A percentile compares a stretch with the other conserved stretches of the same genome.
These are phyloP conservation scores for Papilio gigon DNA, from an alignment of 2,888 invertebrate genomes.

Conservation along the genomic window DNA sequence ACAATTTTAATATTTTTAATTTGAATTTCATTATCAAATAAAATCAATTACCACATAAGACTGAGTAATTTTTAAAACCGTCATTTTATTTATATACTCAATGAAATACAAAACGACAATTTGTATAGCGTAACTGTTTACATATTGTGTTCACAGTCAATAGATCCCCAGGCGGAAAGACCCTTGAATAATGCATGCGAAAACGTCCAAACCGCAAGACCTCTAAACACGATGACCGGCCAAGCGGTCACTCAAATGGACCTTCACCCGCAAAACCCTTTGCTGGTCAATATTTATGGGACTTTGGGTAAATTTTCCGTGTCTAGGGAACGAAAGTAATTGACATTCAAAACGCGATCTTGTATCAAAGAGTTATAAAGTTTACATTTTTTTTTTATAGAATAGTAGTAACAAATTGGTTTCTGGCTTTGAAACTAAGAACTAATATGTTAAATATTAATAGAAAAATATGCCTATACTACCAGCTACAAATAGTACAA, in stretches of 20 bases:
- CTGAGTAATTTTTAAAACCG: no score
- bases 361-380: not conserved
- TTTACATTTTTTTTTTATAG: not conserved
- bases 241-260: constrained; percentile 64
- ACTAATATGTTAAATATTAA: constrained; percentile 13
- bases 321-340: constrained; percentile 40
- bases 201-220: constrained; percentile 52
- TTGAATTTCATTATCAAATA: no score
- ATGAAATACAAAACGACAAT: not conserved
- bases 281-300: constrained; percentile 68
- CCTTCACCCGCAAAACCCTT: constrained; percentile 61
- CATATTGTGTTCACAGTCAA: constrained; percentile 41
- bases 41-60: no score
- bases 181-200: constrained; percentile 60
- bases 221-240: constrained; percentile 52
- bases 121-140: not conserved
- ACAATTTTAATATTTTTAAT: no score
- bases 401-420: not conserved
- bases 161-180: constrained; percentile 49
- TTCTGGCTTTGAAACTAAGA: constrained; percentile 24
- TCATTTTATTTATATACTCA: not conserved
- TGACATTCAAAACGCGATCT: constrained; percentile 32
- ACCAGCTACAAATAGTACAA: no score
- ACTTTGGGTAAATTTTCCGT: constrained; percentile 61
- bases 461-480: no score